A percentile compares a stretch with the other conserved stretches of the same genome.
Conservation (phyloP, 2,113 vertebrate genomes). For the Oncorhynchus clarkii region DNA sequence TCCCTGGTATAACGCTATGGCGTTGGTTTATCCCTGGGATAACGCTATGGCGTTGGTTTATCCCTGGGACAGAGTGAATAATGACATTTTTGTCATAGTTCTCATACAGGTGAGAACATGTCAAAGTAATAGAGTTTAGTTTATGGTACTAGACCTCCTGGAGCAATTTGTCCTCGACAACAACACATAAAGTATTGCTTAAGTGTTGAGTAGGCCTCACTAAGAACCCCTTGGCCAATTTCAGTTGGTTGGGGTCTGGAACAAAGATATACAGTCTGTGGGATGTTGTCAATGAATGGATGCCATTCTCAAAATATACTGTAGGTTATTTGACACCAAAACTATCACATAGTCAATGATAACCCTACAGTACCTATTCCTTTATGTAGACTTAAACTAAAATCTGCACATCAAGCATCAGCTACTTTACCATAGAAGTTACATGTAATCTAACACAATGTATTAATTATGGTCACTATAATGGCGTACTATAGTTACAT, state of each 20-base stretch:
- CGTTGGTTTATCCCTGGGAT: slow-evolving; percentile 38
- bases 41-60: not conserved
- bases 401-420: not conserved
- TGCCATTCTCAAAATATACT: not conserved
- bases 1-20: slow-evolving; percentile 6
- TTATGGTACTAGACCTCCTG: slow-evolving; percentile 61
- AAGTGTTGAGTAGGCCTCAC: slow-evolving; percentile 32
- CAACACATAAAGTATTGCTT: slow-evolving; percentile 34
- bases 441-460: too few relatives aligned
- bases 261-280: not conserved
- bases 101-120: slow-evolving; percentile 71
- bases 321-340: not conserved
- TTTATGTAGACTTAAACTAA: not conserved
- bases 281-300: not conserved
- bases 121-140: slow-evolving; percentile 53
- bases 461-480: too few relatives aligned
- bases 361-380: too few relatives aligned
- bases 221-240: not conserved
- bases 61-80: slow-evolving; percentile 46
- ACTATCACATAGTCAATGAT: too few relatives aligned
- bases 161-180: slow-evolving; percentile 66
- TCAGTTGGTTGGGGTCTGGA: not conserved
- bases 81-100: slow-evolving; percentile 71
- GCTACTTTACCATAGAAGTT: not conserved
- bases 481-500: too few relatives aligned